Evolutionary conservation across 1,140 invertebrate genomes (phyloP).

Genomic region (Drosophila miranda): DNA sequence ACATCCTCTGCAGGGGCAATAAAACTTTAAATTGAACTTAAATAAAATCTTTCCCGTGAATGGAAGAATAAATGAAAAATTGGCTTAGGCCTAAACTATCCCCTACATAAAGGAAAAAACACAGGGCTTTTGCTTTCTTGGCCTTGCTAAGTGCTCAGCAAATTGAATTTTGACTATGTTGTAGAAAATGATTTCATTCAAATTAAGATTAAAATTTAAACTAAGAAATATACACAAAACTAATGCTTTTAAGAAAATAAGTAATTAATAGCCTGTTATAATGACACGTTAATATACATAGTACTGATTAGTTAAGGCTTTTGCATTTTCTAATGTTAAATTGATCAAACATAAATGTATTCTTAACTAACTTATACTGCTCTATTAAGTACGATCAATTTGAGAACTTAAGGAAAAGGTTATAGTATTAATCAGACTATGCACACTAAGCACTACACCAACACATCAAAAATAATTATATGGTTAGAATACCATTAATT

Average conservation of each 20-base stretch:
- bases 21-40: not conserved
- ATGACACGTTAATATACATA: constrained; percentile 43
- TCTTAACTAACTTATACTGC: constrained; percentile 35
- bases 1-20: not conserved
- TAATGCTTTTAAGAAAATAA: constrained; percentile 30
- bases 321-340: constrained; percentile 65
- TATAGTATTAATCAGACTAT: constrained; percentile 37
- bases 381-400: constrained; percentile 10
- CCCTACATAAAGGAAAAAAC: no score
- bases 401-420: constrained; percentile 12
- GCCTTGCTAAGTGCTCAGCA: no score
- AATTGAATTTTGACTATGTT: no score
- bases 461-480: constrained; percentile 26
- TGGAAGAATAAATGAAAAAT: no score
- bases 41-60: not conserved
- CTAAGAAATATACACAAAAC: constrained; percentile 3
- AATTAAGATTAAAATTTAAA: constrained; percentile 2
- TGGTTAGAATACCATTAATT: constrained; percentile 30
- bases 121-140: no score
- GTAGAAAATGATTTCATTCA: not conserved
- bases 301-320: constrained; percentile 76
- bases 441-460: constrained; percentile 36
- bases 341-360: constrained; percentile 38
- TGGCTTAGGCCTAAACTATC: no score
- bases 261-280: constrained; percentile 35